Evolutionary conservation across 2,797 vertebrate genomes (phyloP).

Genomic region (Triplophysa yarkandensis): DNA sequence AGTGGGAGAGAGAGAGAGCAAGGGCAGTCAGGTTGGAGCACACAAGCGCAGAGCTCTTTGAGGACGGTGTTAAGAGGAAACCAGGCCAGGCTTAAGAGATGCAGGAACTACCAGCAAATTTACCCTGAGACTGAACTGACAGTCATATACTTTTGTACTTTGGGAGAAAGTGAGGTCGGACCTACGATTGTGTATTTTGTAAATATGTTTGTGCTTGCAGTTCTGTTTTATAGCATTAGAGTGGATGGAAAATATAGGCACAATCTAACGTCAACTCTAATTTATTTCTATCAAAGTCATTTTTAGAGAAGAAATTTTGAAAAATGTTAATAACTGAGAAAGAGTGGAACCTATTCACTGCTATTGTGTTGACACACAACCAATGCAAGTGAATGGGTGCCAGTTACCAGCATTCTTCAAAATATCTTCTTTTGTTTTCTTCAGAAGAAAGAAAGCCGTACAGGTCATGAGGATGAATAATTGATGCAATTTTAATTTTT

Average conservation of each 20-base stretch:
- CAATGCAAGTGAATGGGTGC: too few relatives aligned
- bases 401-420: too few relatives aligned
- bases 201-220: conserved; percentile 31
- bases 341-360: too few relatives aligned
- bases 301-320: too few relatives aligned
- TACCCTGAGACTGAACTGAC: conserved; percentile 43
- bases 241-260: background rate
- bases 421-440: too few relatives aligned
- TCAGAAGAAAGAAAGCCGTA: too few relatives aligned
- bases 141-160: conserved; percentile 44
- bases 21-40: conserved; percentile 23
- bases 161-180: conserved; percentile 40
- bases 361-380: too few relatives aligned
- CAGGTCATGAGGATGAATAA: too few relatives aligned
- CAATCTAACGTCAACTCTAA: conserved; percentile 30
- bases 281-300: too few relatives aligned
- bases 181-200: conserved; percentile 34
- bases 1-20: conserved; percentile 14
- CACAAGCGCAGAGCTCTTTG: conserved; percentile 1
- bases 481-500: too few relatives aligned
- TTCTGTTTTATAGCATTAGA: conserved; percentile 4
- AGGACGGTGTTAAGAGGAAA: conserved; percentile 32
- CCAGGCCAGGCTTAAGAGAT: conserved; percentile 45
- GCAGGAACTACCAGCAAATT: conserved; percentile 47
- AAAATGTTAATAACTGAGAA: too few relatives aligned